Percentiles rank a stretch among this genome's conserved stretches.
Evolutionary conservation across 2,888 invertebrate species (phyloP).

Genomic region (Tetranychus piercei): DNA sequence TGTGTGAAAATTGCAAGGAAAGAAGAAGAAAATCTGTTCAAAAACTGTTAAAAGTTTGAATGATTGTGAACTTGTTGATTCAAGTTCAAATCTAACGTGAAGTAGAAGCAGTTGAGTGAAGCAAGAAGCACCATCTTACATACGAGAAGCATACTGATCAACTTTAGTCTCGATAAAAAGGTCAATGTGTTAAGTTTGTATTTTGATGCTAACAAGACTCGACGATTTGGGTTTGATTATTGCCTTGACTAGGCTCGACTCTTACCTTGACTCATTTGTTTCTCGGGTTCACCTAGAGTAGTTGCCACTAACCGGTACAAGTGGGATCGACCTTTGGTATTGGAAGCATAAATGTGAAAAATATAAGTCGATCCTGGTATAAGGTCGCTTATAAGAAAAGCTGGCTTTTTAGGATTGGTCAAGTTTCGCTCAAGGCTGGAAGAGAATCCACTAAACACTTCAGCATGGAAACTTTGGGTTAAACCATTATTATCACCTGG

Average conservation of each 20-base stretch:
- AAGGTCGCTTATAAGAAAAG: slow-evolving; percentile 8
- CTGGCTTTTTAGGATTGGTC: slow-evolving; percentile 5
- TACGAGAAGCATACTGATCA: too few species aligned
- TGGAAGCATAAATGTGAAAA: not conserved
- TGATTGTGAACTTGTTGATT: too few species aligned
- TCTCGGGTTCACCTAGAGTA: slow-evolving; percentile 11
- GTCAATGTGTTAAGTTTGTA: too few species aligned
- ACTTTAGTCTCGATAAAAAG: too few species aligned
- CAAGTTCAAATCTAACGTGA: too few species aligned
- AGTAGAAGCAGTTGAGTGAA: too few species aligned
- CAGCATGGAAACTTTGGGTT: not conserved
- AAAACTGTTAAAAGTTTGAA: too few species aligned
- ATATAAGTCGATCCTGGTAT: not conserved
- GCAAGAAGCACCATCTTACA: too few species aligned
- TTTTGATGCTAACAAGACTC: too few species aligned
- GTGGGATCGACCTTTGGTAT: not conserved
- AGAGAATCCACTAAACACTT: slow-evolving; percentile 5
- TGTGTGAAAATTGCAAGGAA: too few species aligned
- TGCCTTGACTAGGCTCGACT: not conserved
- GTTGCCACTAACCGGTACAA: not conserved
- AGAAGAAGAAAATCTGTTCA: too few species aligned
- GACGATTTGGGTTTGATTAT: not conserved
- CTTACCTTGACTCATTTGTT: slow-evolving; percentile 10
- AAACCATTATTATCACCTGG: slow-evolving; percentile 10
- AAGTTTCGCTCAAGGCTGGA: not conserved